Conservation (phyloP, 2,113 vertebrate species). For the Marmota flaviventris region DNA sequence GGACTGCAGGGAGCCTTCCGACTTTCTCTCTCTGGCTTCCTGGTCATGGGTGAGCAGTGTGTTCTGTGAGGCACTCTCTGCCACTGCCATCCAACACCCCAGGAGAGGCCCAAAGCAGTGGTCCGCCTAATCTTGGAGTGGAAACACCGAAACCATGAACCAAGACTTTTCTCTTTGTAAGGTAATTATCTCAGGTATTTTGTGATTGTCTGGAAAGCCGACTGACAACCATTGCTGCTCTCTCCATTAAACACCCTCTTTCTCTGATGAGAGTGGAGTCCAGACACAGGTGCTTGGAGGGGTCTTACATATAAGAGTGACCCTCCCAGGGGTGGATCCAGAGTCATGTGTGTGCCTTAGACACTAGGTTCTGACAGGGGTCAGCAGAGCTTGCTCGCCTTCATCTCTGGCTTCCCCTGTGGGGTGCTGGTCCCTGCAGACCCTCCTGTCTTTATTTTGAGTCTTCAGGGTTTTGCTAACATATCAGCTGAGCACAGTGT, state of each 20-base stretch:
- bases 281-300: background rate
- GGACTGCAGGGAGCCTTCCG: background rate
- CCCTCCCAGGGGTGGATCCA: fast-evolving
- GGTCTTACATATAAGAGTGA: fast-evolving
- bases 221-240: background rate
- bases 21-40: background rate
- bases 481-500: background rate
- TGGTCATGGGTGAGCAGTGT: background rate
- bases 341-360: fast-evolving
- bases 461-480: background rate
- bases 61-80: too few relatives aligned
- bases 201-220: background rate
- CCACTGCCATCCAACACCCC: too few relatives aligned
- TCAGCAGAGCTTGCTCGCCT: background rate
- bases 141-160: background rate
- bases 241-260: background rate
- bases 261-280: background rate
- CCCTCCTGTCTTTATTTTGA: background rate
- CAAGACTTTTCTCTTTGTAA: background rate
- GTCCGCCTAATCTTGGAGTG: background rate
- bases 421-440: background rate
- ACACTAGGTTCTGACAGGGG: too few relatives aligned
- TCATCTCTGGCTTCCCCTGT: background rate
- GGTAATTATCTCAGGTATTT: background rate
- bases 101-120: background rate